These are phyloP conservation scores for Aphelenchoides avenae DNA, from an alignment of 1,140 invertebrate genomes.

Conservation along the genomic window DNA sequence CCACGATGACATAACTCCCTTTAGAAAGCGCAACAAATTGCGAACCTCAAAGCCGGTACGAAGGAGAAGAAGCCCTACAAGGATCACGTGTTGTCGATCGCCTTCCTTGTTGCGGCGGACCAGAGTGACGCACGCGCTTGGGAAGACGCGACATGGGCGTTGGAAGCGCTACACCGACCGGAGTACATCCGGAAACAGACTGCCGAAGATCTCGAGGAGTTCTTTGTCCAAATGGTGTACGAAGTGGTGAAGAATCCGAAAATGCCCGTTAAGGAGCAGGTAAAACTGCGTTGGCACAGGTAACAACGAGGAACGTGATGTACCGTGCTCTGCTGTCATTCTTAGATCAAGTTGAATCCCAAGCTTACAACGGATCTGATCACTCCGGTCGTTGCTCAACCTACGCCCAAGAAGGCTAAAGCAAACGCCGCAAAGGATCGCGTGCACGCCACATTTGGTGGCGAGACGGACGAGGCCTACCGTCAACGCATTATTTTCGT, in stretches of 20 bases:
- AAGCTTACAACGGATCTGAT: constrained; percentile 8
- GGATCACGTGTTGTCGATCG: too few species aligned
- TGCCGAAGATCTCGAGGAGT: constrained; percentile 25
- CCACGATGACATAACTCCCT: too few species aligned
- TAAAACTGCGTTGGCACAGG: constrained; percentile 20
- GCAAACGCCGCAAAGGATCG: neutral
- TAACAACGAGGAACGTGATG: constrained; percentile 2
- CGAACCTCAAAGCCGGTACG: too few species aligned
- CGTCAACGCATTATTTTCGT: constrained; percentile 20
- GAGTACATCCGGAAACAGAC: constrained; percentile 14
- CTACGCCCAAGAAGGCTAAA: constrained; percentile 8
- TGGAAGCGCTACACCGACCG: constrained; percentile 9
- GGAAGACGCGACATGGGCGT: constrained; percentile 25
- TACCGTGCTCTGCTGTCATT: neutral
- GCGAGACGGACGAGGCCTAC: constrained; percentile 17
- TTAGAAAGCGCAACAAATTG: too few species aligned
- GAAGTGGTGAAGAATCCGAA: constrained; percentile 16
- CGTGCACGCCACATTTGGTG: neutral
- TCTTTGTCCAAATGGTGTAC: constrained; percentile 15
- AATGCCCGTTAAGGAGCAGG: neutral
- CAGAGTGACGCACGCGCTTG: too few species aligned
- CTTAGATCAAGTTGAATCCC: constrained; percentile 19
- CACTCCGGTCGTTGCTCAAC: constrained; percentile 6
- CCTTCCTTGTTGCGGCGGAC: too few species aligned
- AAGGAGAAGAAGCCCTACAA: too few species aligned